A percentile compares a stretch with the other conserved stretches of the same genome.
Evolutionary conservation across 2,113 vertebrate genomes (phyloP).

Genomic region (Noturus placidus): DNA sequence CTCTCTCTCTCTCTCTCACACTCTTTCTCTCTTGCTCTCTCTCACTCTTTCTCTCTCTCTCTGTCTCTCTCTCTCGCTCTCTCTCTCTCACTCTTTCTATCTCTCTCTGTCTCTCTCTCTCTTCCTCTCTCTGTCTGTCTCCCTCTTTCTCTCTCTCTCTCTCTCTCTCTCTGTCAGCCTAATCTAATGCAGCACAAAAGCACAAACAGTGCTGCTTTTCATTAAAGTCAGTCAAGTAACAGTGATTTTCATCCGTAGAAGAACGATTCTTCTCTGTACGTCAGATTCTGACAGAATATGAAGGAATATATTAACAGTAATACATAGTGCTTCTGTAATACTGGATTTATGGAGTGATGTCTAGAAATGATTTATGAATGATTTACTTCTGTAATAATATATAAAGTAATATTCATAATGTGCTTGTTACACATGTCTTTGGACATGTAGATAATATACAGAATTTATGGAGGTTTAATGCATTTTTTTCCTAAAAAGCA

Average conservation of each 20-base stretch:
- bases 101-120: too few relatives aligned
- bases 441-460: too few relatives aligned
- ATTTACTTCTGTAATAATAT: background rate
- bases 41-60: too few relatives aligned
- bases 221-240: background rate
- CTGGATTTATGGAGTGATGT: background rate
- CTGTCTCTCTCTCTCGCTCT: too few relatives aligned
- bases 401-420: background rate
- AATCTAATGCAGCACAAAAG: conserved; percentile 2
- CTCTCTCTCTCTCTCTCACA: too few relatives aligned
- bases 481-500: too few relatives aligned
- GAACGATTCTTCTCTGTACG: background rate
- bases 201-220: conserved; percentile 6
- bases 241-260: background rate
- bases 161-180: background rate
- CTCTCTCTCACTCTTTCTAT: too few relatives aligned
- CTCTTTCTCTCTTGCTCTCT: too few relatives aligned
- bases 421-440: background rate
- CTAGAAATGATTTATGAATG: background rate
- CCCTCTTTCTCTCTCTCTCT: background rate
- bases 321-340: background rate
- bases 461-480: too few relatives aligned
- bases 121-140: too few relatives aligned
- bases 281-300: background rate
- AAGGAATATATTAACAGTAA: background rate